These are phyloP conservation scores for Wiebesia pumilae DNA, from an alignment of 1,140 invertebrate species.

Conservation along the genomic window DNA sequence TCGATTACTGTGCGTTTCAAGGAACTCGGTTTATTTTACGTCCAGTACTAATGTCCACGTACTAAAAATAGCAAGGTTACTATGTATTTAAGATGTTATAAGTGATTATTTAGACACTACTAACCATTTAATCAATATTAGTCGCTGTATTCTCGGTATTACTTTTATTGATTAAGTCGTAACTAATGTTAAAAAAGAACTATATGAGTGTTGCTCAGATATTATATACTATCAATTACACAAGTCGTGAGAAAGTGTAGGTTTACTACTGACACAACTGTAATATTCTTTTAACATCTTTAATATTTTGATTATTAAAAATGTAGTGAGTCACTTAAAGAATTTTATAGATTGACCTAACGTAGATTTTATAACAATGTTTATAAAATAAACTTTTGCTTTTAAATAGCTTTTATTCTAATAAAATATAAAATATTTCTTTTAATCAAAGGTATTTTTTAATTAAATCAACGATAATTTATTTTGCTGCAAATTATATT, in stretches of 20 bases:
- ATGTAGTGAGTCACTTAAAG: background rate
- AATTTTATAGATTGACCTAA: background rate
- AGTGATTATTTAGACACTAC: conserved; percentile 21
- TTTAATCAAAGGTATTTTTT: background rate
- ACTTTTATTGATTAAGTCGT: conserved; percentile 9
- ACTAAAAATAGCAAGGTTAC: conserved; percentile 25
- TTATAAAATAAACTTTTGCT: background rate
- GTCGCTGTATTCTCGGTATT: conserved; percentile 12
- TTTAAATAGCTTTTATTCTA: background rate
- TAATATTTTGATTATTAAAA: background rate
- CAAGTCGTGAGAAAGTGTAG: no score
- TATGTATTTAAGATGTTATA: conserved; percentile 24
- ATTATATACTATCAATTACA: background rate
- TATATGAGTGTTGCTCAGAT: background rate
- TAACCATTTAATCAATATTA: conserved; percentile 14
- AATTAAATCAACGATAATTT: background rate
- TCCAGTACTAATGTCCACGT: conserved; percentile 8
- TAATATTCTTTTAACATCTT: background rate
- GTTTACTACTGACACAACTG: background rate
- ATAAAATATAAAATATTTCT: background rate
- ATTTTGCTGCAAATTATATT: background rate
- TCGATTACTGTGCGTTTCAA: background rate
- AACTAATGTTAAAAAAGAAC: conserved; percentile 21
- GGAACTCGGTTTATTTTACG: conserved; percentile 1
- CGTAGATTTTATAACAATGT: background rate